Evolutionary conservation across 2,888 invertebrate species (phyloP).

Genomic region (Oxyteleia sp.): DNA sequence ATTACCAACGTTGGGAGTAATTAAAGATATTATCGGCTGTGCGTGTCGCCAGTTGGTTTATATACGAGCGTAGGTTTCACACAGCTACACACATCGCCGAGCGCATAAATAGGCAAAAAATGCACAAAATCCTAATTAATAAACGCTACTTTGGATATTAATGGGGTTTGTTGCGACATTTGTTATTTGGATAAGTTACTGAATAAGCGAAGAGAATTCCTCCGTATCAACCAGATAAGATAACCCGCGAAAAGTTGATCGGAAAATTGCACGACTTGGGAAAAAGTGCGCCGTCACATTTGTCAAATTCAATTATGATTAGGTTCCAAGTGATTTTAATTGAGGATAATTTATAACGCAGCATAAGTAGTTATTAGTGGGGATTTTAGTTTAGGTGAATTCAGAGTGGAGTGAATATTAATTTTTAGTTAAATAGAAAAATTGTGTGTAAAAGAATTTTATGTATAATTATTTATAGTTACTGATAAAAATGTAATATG

Average conservation of each 20-base stretch:
- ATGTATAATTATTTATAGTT: too few relatives aligned
- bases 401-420: not conserved
- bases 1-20: conserved; percentile 79
- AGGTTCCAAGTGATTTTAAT: not conserved
- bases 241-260: conserved; percentile 8
- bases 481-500: too few relatives aligned
- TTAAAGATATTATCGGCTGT: conserved; percentile 86
- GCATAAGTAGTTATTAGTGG: not conserved
- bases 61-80: conserved; percentile 51
- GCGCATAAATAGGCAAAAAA: conserved; percentile 45
- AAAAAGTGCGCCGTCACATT: conserved; percentile 19
- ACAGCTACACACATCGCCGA: conserved; percentile 33
- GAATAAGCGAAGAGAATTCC: conserved; percentile 32
- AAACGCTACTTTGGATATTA: conserved; percentile 51
- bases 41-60: conserved; percentile 82
- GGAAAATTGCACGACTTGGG: conserved; percentile 6
- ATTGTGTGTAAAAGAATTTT: not conserved
- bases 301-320: conserved; percentile 21
- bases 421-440: not conserved
- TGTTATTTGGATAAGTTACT: conserved; percentile 50
- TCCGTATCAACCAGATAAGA: conserved; percentile 21
- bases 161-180: conserved; percentile 26
- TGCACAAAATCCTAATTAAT: conserved; percentile 61
- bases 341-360: not conserved
- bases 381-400: not conserved